Base-by-base conservation (phyloP, 2,113 vertebrate species). In the Heterocephalus glaber region DNA sequence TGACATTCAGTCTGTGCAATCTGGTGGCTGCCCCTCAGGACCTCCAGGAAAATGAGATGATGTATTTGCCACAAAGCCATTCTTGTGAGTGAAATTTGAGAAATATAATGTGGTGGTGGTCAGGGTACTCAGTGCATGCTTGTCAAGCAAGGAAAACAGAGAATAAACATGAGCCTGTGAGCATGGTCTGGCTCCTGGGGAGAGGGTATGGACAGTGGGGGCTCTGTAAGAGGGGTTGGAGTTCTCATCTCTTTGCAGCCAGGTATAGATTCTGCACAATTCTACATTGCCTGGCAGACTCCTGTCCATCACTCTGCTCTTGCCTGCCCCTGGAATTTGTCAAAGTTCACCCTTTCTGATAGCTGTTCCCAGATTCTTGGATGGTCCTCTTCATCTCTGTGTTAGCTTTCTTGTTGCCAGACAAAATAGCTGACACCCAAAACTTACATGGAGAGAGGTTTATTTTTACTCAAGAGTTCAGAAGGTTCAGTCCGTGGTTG, bases 1-100 rank as follows among this genome's bases (percentile, higher is more conserved):
- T 96, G 97, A 98, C 96, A 92, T 96, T 94, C 95, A 38, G 96
- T 1, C 0, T 2, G 7, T 4, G 89, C 96, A 95, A 82, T 68
- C 92, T 24, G 86, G 87, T 93, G 82, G 90, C 95, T 2, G 26
- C 96, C 97, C 90, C 94, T 22, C 0, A 4, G 97, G 97, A 96
- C 97, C 95, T 14, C 66, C 0, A 0, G 84, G 96, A 95, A 96
- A 98, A 97, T 10, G 94, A 98, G 92, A 95, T 1, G 0, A 94
- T 49, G 89, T 65, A 95, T 92, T 86, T 41, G 33, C 44, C 91
- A 94, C 83, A 85, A 94, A 98, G 96, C 88, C 26, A 0, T 28
- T 95, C 63, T 89, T 0, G 0, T 0, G 63, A 97, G 82, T 0
- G 38, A 88, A 76, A 97, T 19, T 68, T 38, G 16, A 88, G 87